phyloP scores from a whole-genome alignment of 2,797 vertebrate species.

The Alectoris magna region DNA sequence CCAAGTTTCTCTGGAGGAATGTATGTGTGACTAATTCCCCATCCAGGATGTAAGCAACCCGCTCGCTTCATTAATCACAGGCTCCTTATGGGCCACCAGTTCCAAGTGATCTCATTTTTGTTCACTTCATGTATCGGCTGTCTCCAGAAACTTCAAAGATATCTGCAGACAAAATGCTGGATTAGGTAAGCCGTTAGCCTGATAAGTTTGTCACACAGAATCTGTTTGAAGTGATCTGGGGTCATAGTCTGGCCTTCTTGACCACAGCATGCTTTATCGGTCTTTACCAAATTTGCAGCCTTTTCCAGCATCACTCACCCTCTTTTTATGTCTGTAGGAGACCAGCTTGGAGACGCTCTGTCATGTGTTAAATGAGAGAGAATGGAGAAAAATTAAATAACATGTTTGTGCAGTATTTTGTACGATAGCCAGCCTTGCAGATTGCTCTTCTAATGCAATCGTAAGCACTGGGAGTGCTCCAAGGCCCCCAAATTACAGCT shows the following conservation, averaged over 20 bases:
- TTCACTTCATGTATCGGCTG: background rate
- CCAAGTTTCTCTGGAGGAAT: background rate
- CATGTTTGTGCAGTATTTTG: background rate
- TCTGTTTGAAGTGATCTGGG: background rate
- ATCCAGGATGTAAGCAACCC: background rate
- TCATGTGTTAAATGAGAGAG: background rate
- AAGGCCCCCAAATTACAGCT: accelerated
- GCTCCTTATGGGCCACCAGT: background rate
- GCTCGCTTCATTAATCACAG: background rate
- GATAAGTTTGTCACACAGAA: background rate
- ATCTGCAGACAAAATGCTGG: background rate
- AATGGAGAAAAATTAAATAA: background rate
- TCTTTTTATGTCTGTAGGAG: background rate
- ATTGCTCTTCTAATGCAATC: background rate
- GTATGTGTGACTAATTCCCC: background rate
- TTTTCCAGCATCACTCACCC: background rate
- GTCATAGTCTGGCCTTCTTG: background rate
- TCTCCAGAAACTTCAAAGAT: background rate
- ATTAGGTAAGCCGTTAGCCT: background rate
- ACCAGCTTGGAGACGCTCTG: background rate
- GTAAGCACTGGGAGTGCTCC: background rate
- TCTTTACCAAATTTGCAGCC: background rate
- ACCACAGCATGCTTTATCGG: background rate
- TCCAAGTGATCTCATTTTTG: slow-evolving; percentile 4
- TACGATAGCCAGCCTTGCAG: background rate